phyloP scores from a whole-genome alignment of 2,113 vertebrate species.

The Thamnaconus septentrionalis region DNA sequence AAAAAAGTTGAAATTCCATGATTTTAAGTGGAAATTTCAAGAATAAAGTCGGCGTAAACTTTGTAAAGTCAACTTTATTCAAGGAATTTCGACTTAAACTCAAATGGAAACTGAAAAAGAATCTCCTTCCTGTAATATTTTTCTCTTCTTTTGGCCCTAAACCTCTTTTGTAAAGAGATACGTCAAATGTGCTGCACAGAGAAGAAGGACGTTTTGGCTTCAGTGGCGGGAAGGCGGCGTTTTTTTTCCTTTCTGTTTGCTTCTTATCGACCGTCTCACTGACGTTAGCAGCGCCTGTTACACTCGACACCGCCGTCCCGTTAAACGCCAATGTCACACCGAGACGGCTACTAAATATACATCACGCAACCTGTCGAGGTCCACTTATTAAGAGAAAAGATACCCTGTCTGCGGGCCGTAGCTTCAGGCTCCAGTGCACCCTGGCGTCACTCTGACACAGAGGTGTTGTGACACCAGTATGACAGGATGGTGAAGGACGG shows the following conservation, averaged over 20 bases:
- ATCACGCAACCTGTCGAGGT: slow-evolving; percentile 51
- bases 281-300: slow-evolving; percentile 6
- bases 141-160: too few species aligned
- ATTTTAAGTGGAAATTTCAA: too few species aligned
- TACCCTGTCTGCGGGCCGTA: slow-evolving; percentile 24
- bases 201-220: not conserved
- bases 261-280: slow-evolving; percentile 8
- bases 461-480: slow-evolving; percentile 8
- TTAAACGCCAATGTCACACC: slow-evolving; percentile 36
- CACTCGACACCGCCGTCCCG: not conserved
- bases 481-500: slow-evolving; percentile 13
- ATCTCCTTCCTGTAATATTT: not conserved
- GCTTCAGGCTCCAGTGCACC: slow-evolving; percentile 27
- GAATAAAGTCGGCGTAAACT: too few species aligned
- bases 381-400: slow-evolving; percentile 38
- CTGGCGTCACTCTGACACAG: slow-evolving; percentile 1
- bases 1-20: slow-evolving; percentile 1
- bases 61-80: too few species aligned
- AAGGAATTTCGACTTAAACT: too few species aligned
- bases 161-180: not conserved
- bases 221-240: slow-evolving; percentile 10
- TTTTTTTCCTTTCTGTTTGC: not conserved
- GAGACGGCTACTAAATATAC: slow-evolving; percentile 47
- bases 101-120: too few species aligned
- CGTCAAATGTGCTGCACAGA: slow-evolving; percentile 36